Evolutionary conservation across 2,888 invertebrate genomes (phyloP).

Genomic region (Nomada flava): DNA sequence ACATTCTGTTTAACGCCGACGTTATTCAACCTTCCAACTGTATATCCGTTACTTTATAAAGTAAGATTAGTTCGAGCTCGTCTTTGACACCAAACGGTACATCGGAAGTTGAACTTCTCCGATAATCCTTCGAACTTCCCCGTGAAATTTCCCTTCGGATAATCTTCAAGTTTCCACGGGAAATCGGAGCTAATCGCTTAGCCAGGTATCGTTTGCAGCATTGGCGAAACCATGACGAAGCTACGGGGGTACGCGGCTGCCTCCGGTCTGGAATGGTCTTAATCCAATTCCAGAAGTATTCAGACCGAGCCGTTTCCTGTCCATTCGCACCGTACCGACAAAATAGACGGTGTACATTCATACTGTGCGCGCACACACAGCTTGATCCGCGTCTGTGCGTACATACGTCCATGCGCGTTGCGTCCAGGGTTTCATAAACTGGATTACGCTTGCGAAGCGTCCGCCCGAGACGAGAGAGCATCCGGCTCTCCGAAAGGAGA

Average conservation of each 20-base stretch:
- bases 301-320: conserved; percentile 79
- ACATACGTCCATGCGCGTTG: conserved; percentile 37
- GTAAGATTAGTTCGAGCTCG: conserved; percentile 11
- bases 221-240: conserved; percentile 62
- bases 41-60: background rate
- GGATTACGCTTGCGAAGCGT: conserved; percentile 73
- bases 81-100: conserved; percentile 24
- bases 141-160: conserved; percentile 35
- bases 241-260: conserved; percentile 36
- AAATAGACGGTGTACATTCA: conserved; percentile 61
- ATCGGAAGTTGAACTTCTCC: conserved; percentile 39
- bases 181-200: conserved; percentile 33
- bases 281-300: conserved; percentile 79
- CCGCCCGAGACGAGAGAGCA: conserved; percentile 70
- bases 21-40: no score
- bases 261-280: conserved; percentile 65
- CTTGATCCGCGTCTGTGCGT: background rate
- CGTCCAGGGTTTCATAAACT: conserved; percentile 74
- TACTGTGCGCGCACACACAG: conserved; percentile 12
- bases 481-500: conserved; percentile 76
- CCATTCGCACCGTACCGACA: conserved; percentile 73
- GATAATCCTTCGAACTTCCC: conserved; percentile 23
- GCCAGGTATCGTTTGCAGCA: conserved; percentile 24
- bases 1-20: no score
- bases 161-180: conserved; percentile 48